Evolutionary conservation across 2,113 vertebrate species (phyloP), one percentile per base, ranked within the genome.

Genomic region (Xenopus tropicalis): DNA sequence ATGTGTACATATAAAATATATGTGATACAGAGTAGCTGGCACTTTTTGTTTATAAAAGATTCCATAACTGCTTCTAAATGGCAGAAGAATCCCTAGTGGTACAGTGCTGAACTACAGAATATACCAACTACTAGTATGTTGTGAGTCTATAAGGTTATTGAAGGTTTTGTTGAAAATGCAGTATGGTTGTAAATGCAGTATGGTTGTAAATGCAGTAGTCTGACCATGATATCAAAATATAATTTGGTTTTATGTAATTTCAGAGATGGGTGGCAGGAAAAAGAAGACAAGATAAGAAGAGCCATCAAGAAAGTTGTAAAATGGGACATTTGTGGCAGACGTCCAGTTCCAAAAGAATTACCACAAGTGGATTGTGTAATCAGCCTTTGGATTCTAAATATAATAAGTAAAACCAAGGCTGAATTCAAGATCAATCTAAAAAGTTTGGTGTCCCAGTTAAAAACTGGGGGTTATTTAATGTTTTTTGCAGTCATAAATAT

Each of bases 391-490:
- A 3, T 56, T 5, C 22, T 56, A 9, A 11, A 54, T 13, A 48
- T 54, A 14, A 68, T 54, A 12, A 25, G 48, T 17, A 68, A 68
- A 68, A 54, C 46, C n/a, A 68, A 56, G 17, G 46, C 29, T n/a
- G 48, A 52, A 29, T 54, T 68, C 16, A 23, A 68, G 11, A 68
- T 11, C 12, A 25, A 48, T 20, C 48, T 68, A 48, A 68, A 68
- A 68, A 54, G 1, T n/a, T 13, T 68, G 13, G 51, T 37, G 17
- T 54, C 66, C 9, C 22, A 21, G 24, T 22, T 68, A 7, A 56
- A 54, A 29, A 25, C n/a, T 16, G 48, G 24, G 9, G 66, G 66
- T n/a, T 9, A 56, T 17, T 14, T 68, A 14, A 24, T 68, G 14
- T 16, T 68, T 3, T 25, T 37, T 29, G 25, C 23, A n/a, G 16